These are phyloP conservation scores for Lanius ludovicianus DNA, from an alignment of 2,113 vertebrate species.

Conservation along the genomic window DNA sequence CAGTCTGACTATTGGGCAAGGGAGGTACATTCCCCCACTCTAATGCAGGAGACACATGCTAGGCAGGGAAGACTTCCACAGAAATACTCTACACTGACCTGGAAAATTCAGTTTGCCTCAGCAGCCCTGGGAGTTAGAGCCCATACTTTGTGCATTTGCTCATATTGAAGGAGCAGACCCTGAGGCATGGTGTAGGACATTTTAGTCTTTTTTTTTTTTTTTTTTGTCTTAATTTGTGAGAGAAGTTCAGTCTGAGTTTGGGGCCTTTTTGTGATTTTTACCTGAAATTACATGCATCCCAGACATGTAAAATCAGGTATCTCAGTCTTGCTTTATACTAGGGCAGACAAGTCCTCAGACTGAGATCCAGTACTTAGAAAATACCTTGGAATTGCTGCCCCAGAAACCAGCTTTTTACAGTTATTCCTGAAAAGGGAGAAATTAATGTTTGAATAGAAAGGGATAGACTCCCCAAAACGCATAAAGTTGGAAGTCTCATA, in stretches of 20 bases:
- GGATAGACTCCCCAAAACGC: not conserved
- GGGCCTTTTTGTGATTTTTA: not conserved
- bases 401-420: not conserved
- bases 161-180: not conserved
- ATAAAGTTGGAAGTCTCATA: not conserved
- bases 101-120: not conserved
- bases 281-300: not conserved
- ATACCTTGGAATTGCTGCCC: not conserved
- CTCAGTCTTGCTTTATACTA: not conserved
- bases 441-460: not conserved
- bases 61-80: not conserved
- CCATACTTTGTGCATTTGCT: not conserved
- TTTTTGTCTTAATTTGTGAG: not conserved
- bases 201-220: not conserved
- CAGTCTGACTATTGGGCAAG: not conserved
- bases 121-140: not conserved
- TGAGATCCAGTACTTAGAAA: not conserved
- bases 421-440: not conserved
- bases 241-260: not conserved
- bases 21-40: not conserved
- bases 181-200: not conserved
- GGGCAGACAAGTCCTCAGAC: not conserved
- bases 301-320: not conserved
- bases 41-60: fast-evolving
- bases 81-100: not conserved